Evolutionary conservation across 1,140 invertebrate genomes (phyloP).

Genomic region (Babylonia areolata): DNA sequence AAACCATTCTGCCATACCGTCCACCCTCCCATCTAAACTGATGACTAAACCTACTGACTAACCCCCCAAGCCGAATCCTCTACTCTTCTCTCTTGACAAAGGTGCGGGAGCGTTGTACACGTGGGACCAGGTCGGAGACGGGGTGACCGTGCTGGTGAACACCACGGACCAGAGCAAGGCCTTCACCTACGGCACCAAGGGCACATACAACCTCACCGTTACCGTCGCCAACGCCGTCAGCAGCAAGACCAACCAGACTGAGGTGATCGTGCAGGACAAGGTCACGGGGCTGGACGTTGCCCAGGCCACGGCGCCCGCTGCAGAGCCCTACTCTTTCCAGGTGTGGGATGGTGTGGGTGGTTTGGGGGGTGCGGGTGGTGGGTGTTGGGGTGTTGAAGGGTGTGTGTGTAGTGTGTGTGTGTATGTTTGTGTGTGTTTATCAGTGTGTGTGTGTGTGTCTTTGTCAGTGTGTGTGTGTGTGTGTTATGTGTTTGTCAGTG

Average conservation of each 20-base stretch:
- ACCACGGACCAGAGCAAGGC: slow-evolving; percentile 22
- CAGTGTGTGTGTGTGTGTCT: too few relatives aligned
- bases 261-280: slow-evolving; percentile 48
- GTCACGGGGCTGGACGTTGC: slow-evolving; percentile 45
- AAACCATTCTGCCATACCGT: too few relatives aligned
- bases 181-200: slow-evolving; percentile 36
- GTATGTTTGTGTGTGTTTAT: too few relatives aligned
- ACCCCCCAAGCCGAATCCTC: too few relatives aligned
- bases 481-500: too few relatives aligned
- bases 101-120: slow-evolving; percentile 44
- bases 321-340: neutral
- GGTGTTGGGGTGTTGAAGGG: too few relatives aligned
- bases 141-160: neutral
- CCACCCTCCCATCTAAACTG: too few relatives aligned
- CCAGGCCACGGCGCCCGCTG: neutral
- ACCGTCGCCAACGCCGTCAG: slow-evolving; percentile 56
- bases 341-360: neutral
- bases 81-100: too few relatives aligned
- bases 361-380: neutral
- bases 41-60: too few relatives aligned
- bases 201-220: slow-evolving; percentile 49
- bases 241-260: slow-evolving; percentile 55
- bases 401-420: too few relatives aligned
- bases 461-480: neutral
- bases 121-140: slow-evolving; percentile 39